phyloP scores from a whole-genome alignment of 2,113 vertebrate genomes.

The Gopherus evgoodei region DNA sequence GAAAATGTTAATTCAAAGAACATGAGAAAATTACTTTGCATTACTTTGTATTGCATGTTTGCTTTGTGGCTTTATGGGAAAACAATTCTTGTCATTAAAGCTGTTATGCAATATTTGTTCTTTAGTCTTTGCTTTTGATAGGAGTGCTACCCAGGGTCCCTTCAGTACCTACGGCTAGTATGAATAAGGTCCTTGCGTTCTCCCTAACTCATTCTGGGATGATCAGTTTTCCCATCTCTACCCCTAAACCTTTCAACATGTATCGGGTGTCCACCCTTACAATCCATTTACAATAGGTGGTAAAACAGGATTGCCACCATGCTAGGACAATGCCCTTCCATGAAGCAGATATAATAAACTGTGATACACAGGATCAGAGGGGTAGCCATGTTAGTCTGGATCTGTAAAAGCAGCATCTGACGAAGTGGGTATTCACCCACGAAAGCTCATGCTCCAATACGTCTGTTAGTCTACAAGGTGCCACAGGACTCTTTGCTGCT shows the following conservation, averaged over 20 bases:
- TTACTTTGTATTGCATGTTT: conserved; percentile 8
- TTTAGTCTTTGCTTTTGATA: neutral
- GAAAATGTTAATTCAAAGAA: conserved; percentile 36
- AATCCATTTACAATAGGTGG: neutral
- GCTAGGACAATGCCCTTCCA: conserved; percentile 11
- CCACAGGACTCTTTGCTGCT: too few species aligned
- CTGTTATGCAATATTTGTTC: neutral
- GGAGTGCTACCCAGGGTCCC: conserved; percentile 28
- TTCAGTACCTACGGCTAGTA: conserved; percentile 2
- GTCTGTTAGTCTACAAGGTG: too few species aligned
- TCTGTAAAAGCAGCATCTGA: too few species aligned
- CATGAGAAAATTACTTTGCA: conserved; percentile 37
- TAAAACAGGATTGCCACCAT: neutral
- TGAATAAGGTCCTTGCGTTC: conserved; percentile 50
- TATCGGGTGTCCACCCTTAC: neutral
- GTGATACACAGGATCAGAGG: neutral
- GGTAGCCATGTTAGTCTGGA: too few species aligned
- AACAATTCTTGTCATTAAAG: conserved; percentile 3
- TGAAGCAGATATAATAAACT: accelerated
- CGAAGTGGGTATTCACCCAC: too few species aligned
- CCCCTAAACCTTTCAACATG: conserved; percentile 11
- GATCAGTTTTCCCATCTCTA: neutral
- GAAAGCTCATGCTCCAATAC: too few species aligned
- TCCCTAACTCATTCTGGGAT: conserved; percentile 4
- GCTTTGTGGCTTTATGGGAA: conserved; percentile 24